Conservation (phyloP, 1,140 invertebrate genomes). For the Drosophila nebulosa region DNA sequence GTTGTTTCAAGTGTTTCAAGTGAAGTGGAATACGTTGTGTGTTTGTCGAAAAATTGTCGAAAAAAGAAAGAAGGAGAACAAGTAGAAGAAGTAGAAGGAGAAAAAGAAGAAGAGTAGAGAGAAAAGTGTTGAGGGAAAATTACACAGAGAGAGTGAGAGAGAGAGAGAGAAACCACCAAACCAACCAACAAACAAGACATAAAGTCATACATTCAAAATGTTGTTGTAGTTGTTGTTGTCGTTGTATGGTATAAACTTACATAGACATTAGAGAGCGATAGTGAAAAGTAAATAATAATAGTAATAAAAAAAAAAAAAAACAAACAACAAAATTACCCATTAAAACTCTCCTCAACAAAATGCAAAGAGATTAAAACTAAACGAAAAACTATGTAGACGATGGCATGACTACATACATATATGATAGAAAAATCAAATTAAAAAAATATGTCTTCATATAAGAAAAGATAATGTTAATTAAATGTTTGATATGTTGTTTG, state of each 20-base stretch:
- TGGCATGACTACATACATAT: background rate
- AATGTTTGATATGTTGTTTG: background rate
- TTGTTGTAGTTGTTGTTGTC: background rate
- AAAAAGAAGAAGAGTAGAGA: constrained; percentile 39
- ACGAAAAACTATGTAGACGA: constrained; percentile 37
- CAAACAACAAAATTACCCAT: constrained; percentile 54
- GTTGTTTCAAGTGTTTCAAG: constrained; percentile 22
- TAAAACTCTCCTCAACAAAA: constrained; percentile 15
- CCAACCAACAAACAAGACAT: constrained; percentile 35
- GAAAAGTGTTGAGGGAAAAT: constrained; percentile 71
- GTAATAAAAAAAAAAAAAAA: constrained; percentile 35
- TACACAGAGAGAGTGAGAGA: constrained; percentile 62
- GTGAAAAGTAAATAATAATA: constrained; percentile 22
- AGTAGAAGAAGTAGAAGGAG: constrained; percentile 28
- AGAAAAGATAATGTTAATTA: background rate
- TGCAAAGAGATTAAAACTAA: constrained; percentile 25
- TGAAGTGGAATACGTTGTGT: constrained; percentile 28
- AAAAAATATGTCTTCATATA: background rate
- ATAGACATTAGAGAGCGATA: constrained; percentile 29
- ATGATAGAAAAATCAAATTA: background rate
- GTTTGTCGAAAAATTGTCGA: constrained; percentile 41
- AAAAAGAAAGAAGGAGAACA: constrained; percentile 24
- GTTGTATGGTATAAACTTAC: constrained; percentile 12
- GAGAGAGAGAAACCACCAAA: constrained; percentile 36
- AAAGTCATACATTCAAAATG: constrained; percentile 46